Evolutionary conservation across 2,113 vertebrate genomes (phyloP).

Genomic region (Corvus hawaiiensis): DNA sequence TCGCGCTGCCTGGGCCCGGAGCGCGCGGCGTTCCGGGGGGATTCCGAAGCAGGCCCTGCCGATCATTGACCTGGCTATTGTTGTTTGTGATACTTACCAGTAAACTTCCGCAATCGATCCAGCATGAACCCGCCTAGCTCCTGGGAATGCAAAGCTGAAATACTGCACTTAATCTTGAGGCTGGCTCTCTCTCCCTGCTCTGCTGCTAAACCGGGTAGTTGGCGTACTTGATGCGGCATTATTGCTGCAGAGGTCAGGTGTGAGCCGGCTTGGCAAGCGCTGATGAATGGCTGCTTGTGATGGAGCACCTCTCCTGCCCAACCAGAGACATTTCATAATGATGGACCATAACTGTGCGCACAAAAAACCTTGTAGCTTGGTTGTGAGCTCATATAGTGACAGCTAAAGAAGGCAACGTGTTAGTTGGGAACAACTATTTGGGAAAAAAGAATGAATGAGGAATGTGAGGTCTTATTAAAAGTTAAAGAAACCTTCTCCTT

Average conservation of each 20-base stretch:
- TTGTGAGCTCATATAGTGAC: conserved; percentile 29
- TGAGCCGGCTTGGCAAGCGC: conserved; percentile 80
- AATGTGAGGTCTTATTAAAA: neutral
- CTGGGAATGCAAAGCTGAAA: conserved; percentile 90
- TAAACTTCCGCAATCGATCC: conserved; percentile 98
- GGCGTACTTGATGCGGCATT: conserved; percentile 96
- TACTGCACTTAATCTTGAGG: conserved; percentile 96
- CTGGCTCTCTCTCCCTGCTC: conserved; percentile 90
- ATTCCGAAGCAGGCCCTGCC: conserved; percentile 84
- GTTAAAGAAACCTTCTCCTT: neutral
- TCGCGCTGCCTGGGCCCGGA: conserved; percentile 67
- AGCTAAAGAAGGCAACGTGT: neutral
- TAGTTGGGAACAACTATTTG: neutral
- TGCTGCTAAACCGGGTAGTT: conserved; percentile 91
- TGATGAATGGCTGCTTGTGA: conserved; percentile 94
- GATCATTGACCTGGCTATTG: conserved; percentile 93
- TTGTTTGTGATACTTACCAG: conserved; percentile 95
- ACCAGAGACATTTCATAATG: conserved; percentile 91
- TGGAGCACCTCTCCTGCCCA: conserved; percentile 86
- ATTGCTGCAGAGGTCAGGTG: conserved; percentile 97
- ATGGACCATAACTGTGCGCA: conserved; percentile 84
- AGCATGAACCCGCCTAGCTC: conserved; percentile 86
- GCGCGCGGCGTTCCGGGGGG: conserved; percentile 57
- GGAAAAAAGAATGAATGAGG: neutral
- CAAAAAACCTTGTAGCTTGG: conserved; percentile 63